These are phyloP conservation scores for Nemoura dubitans DNA, from an alignment of 2,888 invertebrate species.

Conservation along the genomic window DNA sequence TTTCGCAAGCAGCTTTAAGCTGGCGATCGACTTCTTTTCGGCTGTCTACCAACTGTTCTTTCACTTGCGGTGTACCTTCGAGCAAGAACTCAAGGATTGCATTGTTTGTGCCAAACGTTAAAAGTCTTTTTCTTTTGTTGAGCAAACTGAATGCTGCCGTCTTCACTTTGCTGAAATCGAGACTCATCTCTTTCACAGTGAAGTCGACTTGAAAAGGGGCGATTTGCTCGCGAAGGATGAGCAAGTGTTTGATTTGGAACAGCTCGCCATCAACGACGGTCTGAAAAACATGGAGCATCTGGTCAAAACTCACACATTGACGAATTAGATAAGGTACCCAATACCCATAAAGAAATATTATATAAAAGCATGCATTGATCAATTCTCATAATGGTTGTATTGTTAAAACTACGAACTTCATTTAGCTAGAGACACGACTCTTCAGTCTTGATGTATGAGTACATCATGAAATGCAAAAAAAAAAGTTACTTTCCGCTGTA, in stretches of 20 bases:
- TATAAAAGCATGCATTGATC: too few relatives aligned
- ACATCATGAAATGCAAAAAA: too few relatives aligned
- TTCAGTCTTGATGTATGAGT: too few relatives aligned
- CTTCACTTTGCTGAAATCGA: constrained; percentile 94
- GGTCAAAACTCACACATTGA: constrained; percentile 39
- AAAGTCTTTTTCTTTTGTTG: constrained; percentile 81
- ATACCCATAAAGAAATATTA: too few relatives aligned
- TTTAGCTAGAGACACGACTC: too few relatives aligned
- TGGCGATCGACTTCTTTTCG: constrained; percentile 95
- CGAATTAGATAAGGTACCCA: too few relatives aligned
- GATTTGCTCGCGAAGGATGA: constrained; percentile 97
- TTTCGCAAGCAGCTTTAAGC: constrained; percentile 88
- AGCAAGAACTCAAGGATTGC: constrained; percentile 90
- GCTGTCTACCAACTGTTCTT: constrained; percentile 91
- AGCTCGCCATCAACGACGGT: constrained; percentile 90
- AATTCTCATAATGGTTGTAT: too few relatives aligned
- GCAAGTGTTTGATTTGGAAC: constrained; percentile 97
- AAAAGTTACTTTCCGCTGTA: too few relatives aligned
- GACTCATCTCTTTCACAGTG: constrained; percentile 88
- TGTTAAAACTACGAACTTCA: too few relatives aligned
- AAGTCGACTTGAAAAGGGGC: constrained; percentile 97
- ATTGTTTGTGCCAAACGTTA: constrained; percentile 88
- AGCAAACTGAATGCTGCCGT: constrained; percentile 72
- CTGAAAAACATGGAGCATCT: constrained; percentile 57
- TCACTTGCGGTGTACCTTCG: constrained; percentile 93